Percentiles rank a stretch among this genome's conserved stretches.
These are phyloP conservation scores for Nomada fabriciana DNA, from an alignment of 2,888 invertebrate genomes.

Conservation along the genomic window DNA sequence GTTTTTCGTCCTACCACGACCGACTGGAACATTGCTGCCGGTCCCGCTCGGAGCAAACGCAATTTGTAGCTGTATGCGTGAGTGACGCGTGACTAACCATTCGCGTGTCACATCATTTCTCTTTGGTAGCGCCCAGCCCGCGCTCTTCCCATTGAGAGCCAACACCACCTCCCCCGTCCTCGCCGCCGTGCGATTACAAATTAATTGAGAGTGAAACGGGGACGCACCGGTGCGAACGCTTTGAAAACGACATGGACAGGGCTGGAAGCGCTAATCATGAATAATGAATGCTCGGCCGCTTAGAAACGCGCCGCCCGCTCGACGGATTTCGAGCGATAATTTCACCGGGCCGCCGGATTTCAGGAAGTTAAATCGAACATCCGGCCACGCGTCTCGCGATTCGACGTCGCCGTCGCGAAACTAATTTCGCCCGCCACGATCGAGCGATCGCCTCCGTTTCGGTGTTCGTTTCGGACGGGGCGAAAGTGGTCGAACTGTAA, in stretches of 20 bases:
- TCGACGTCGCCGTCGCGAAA: not conserved
- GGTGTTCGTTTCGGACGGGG: too few species aligned
- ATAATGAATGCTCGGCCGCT: conserved; percentile 69
- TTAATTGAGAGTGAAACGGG: conserved; percentile 75
- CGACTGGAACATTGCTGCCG: conserved; percentile 17
- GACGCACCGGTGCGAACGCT: conserved; percentile 63
- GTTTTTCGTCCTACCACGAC: conserved; percentile 55
- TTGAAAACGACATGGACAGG: conserved; percentile 62
- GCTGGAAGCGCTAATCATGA: conserved; percentile 69
- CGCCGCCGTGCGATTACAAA: conserved; percentile 65
- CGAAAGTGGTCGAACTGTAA: too few species aligned
- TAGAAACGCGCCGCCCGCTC: conserved; percentile 47
- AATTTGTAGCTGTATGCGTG: conserved; percentile 71
- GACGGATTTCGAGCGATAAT: conserved; percentile 32
- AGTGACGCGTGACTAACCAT: conserved; percentile 74
- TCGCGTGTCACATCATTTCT: conserved; percentile 74
- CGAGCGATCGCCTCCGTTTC: not conserved
- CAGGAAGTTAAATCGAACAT: conserved; percentile 20
- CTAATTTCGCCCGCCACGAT: not conserved
- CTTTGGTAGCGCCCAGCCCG: conserved; percentile 55
- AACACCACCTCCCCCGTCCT: not conserved
- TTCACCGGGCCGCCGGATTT: not conserved
- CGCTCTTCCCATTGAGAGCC: conserved; percentile 45
- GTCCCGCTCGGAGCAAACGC: conserved; percentile 48
- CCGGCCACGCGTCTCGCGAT: not conserved